Conservation (phyloP, 2,888 invertebrate species). For the Xylota sylvarum region DNA sequence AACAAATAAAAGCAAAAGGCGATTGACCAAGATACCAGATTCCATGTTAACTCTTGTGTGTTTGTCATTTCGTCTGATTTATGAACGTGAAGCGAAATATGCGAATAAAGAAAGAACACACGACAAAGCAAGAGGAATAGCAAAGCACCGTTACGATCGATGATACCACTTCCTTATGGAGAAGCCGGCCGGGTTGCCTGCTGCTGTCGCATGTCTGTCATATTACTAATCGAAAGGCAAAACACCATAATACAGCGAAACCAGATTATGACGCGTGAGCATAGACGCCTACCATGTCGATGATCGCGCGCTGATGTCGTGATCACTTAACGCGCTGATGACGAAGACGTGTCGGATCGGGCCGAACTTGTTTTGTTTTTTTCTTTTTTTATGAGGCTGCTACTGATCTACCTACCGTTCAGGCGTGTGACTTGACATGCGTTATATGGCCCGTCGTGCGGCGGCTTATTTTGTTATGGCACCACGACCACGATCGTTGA, state of each 20-base stretch:
- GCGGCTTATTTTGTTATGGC: constrained; percentile 31
- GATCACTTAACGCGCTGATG: constrained; percentile 14
- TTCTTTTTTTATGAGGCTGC: constrained; percentile 1
- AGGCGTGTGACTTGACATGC: constrained; percentile 24
- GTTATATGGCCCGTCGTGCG: background rate
- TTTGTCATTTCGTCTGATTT: constrained; percentile 37
- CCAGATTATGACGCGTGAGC: constrained; percentile 53
- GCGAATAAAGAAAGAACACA: constrained; percentile 46
- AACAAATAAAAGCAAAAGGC: constrained; percentile 56
- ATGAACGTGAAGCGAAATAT: constrained; percentile 33
- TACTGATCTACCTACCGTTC: constrained; percentile 10
- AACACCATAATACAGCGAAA: constrained; percentile 16
- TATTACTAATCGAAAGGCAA: constrained; percentile 47
- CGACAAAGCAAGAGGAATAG: constrained; percentile 12
- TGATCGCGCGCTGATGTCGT: constrained; percentile 35
- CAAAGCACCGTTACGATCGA: constrained; percentile 23
- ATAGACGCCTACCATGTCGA: constrained; percentile 9
- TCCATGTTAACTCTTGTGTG: constrained; percentile 18
- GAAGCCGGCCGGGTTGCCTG: constrained; percentile 17
- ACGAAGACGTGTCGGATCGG: constrained; percentile 35
- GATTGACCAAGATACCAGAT: constrained; percentile 52
- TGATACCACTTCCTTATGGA: constrained; percentile 65
- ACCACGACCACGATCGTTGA: constrained; percentile 19
- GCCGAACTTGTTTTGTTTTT: constrained; percentile 29
- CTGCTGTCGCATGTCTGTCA: constrained; percentile 12